phyloP scores from a whole-genome alignment of 2,113 vertebrate species.

The Trinectes maculatus region DNA sequence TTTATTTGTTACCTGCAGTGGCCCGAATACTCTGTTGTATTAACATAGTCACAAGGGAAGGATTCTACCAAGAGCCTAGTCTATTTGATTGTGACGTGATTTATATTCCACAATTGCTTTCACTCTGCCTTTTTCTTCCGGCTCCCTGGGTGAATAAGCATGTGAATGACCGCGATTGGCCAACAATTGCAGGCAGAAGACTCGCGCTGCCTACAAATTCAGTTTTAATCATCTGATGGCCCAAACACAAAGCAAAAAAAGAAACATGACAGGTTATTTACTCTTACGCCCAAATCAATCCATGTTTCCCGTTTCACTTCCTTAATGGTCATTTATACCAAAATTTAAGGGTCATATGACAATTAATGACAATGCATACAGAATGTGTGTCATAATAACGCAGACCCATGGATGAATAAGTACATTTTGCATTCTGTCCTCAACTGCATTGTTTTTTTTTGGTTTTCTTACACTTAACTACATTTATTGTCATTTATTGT shows the following conservation, averaged over 20 bases:
- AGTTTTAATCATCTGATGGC: not conserved
- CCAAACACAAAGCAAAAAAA: not conserved
- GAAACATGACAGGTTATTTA: not conserved
- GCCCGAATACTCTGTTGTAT: not conserved
- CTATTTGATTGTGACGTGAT: conserved; percentile 34
- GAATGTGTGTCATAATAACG: not conserved
- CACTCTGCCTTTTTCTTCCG: not conserved
- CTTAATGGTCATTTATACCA: not conserved
- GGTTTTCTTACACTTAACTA: too few species aligned
- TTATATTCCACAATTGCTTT: conserved; percentile 27
- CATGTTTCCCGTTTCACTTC: not conserved
- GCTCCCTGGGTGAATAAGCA: conserved; percentile 12
- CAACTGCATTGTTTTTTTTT: not conserved
- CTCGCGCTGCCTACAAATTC: conserved; percentile 1
- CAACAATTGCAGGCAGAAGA: not conserved
- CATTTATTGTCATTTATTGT: too few species aligned
- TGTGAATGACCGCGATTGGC: conserved; percentile 9
- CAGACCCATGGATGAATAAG: not conserved
- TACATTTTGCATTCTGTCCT: conserved; percentile 5
- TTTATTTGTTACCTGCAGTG: not conserved
- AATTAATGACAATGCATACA: not conserved
- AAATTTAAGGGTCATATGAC: not conserved
- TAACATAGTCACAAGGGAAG: conserved; percentile 6
- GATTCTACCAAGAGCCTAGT: conserved; percentile 10
- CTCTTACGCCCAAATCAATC: not conserved